These are phyloP conservation scores for Gymnodraco acuticeps DNA, from an alignment of 2,797 vertebrate genomes.

Conservation along the genomic window DNA sequence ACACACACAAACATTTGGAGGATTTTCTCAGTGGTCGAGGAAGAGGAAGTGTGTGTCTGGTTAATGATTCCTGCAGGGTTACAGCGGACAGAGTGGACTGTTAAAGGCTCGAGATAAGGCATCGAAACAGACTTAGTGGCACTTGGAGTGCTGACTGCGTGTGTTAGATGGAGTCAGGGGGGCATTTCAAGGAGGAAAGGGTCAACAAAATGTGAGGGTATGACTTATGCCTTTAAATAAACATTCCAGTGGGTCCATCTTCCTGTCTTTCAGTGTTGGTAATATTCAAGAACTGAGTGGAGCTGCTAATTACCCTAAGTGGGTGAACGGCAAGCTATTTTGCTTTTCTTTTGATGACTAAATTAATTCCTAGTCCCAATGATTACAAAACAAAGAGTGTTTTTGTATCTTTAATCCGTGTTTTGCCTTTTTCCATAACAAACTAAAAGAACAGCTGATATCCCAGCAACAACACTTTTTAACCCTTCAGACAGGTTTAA, in stretches of 20 bases:
- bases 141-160: constrained; percentile 42
- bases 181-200: constrained; percentile 24
- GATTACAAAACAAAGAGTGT: background rate
- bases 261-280: constrained; percentile 14
- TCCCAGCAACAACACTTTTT: constrained; percentile 21
- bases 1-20: constrained; percentile 39
- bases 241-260: constrained; percentile 5
- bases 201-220: constrained; percentile 1
- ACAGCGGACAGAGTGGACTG: constrained; percentile 61
- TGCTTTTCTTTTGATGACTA: constrained; percentile 9
- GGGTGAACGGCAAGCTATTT: constrained; percentile 1
- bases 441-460: constrained; percentile 1
- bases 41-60: constrained; percentile 68
- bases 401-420: constrained; percentile 1
- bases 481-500: constrained; percentile 28
- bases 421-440: constrained; percentile 10
- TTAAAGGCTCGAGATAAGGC: constrained; percentile 70
- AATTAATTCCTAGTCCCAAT: constrained; percentile 23
- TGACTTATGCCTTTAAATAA: constrained; percentile 17
- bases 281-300: constrained; percentile 8
- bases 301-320: constrained; percentile 14
- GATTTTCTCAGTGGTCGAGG: constrained; percentile 52
- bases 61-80: constrained; percentile 75
- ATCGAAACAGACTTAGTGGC: constrained; percentile 66
- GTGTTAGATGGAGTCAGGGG: constrained; percentile 23